These are phyloP conservation scores for Drosophila paramelanica DNA, from an alignment of 2,888 invertebrate species.

Conservation along the genomic window DNA sequence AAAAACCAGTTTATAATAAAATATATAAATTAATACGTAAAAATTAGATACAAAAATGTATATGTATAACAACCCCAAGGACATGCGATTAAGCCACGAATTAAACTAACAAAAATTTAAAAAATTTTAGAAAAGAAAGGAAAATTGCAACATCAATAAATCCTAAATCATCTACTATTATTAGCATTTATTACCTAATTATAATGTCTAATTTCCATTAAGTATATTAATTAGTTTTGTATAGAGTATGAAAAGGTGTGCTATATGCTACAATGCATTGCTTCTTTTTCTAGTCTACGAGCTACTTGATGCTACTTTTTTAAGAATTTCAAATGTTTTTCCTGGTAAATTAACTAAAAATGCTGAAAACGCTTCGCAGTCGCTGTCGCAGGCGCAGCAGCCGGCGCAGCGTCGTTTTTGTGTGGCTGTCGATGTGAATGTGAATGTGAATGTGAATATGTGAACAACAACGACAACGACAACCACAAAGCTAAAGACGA, in stretches of 20 bases:
- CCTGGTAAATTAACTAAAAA: constrained; percentile 84
- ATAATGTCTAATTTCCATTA: neutral
- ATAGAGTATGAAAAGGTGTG: constrained; percentile 58
- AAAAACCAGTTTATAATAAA: too few relatives aligned
- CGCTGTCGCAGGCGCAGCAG: constrained; percentile 41
- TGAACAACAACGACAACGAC: constrained; percentile 19
- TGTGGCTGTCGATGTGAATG: constrained; percentile 55
- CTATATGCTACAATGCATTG: constrained; percentile 40
- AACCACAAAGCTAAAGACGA: constrained; percentile 33
- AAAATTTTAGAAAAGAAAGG: too few relatives aligned
- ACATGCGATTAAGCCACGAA: too few relatives aligned
- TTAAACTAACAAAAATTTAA: neutral
- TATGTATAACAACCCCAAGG: too few relatives aligned
- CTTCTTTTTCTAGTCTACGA: constrained; percentile 53
- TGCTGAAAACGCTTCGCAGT: constrained; percentile 80
- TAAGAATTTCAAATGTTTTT: constrained; percentile 84
- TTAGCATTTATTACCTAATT: neutral
- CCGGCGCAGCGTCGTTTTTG: constrained; percentile 59
- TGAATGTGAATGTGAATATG: constrained; percentile 20
- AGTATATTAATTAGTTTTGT: constrained; percentile 5
- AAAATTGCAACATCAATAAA: too few relatives aligned
- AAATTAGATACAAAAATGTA: too few relatives aligned
- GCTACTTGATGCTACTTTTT: constrained; percentile 76
- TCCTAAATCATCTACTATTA: too few relatives aligned
- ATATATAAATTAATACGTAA: too few relatives aligned